Evolutionary conservation across 2,113 vertebrate genomes (phyloP), one percentile per base, ranked within the genome.

Genomic region (Pampusana beccarii): DNA sequence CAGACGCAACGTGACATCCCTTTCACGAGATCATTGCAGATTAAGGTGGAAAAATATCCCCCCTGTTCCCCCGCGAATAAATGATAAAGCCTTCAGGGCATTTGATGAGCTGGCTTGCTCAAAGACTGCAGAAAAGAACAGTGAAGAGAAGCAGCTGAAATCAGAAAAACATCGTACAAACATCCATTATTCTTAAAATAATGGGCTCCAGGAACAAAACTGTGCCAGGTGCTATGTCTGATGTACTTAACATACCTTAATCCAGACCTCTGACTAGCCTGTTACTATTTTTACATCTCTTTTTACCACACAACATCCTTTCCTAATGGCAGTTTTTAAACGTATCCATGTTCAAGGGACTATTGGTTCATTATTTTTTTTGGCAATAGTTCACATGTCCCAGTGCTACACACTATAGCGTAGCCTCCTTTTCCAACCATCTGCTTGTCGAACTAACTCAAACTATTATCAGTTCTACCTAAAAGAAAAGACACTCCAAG

Each of bases 361-460:
- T 77, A 16, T 20, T 53, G 67, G 93, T 96, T 90, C 58, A 10
- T 61, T 67, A 18, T 75, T 91, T 79, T 78, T 87, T 81, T 66
- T 83, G 60, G 81, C 48, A 82, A 81, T 34, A 72, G 88, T 93
- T 69, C 82, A 40, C 90, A 51, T 62, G 77, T 66, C 54, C 81
- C 73, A 34, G 71, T 61, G 84, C 91, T 80, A 42, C 83, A 82
- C 69, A 29, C 86, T 71, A 40, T 1, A 89, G 80, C 19, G 9
- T 36, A 75, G 78, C 85, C 91, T 81, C 75, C 67, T 74, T 95
- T 81, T 80, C 88, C 94, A 94, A 95, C 91, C 92, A 95, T 51
- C 95, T 94, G 86, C 75, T 95, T 92, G 80, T 81, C 73, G 69
- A 86, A 85, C 83, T 96, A 96, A 96, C 96, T 92, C 94, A 88